A percentile compares a stretch with the other conserved stretches of the same genome.
Conservation (phyloP, 2,113 vertebrate genomes). For the Carlito syrichta region DNA sequence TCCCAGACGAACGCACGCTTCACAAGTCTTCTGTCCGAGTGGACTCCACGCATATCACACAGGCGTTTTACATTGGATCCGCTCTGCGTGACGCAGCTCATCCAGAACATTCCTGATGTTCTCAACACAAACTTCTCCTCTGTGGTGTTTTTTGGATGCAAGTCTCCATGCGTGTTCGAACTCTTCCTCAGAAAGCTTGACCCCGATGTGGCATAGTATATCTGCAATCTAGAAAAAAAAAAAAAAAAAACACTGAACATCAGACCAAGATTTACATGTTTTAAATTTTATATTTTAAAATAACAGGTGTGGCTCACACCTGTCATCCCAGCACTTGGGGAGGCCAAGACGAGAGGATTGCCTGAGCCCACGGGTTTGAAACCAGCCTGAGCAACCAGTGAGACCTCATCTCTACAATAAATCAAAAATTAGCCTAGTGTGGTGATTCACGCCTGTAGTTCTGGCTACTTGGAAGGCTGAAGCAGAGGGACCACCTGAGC, state of each 20-base stretch:
- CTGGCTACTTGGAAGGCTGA: too few species aligned
- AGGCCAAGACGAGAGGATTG: too few species aligned
- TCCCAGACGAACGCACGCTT: not conserved
- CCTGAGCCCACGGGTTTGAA: too few species aligned
- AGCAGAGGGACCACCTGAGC: too few species aligned
- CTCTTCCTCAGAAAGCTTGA: constrained; percentile 82
- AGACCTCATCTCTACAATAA: too few species aligned
- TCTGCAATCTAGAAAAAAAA: constrained; percentile 82
- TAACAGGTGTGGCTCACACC: too few species aligned
- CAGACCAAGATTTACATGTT: not conserved
- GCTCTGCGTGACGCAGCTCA: constrained; percentile 80
- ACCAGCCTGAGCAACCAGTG: too few species aligned
- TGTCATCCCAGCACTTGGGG: too few species aligned
- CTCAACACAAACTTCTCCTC: constrained; percentile 88
- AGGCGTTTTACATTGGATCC: constrained; percentile 2
- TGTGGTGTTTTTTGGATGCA: constrained; percentile 82
- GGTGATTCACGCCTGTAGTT: too few species aligned
- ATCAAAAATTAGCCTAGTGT: too few species aligned
- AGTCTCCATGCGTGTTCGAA: constrained; percentile 90
- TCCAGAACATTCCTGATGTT: constrained; percentile 83
- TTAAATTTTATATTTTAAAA: not conserved
- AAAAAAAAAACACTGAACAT: too few species aligned
- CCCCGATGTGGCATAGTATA: constrained; percentile 86
- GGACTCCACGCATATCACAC: not conserved
- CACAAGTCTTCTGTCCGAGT: constrained; percentile 11